Evolutionary conservation across 92 coral and sea anemone genomes (phyloP).

Genomic region (Paragorgia papillata): DNA sequence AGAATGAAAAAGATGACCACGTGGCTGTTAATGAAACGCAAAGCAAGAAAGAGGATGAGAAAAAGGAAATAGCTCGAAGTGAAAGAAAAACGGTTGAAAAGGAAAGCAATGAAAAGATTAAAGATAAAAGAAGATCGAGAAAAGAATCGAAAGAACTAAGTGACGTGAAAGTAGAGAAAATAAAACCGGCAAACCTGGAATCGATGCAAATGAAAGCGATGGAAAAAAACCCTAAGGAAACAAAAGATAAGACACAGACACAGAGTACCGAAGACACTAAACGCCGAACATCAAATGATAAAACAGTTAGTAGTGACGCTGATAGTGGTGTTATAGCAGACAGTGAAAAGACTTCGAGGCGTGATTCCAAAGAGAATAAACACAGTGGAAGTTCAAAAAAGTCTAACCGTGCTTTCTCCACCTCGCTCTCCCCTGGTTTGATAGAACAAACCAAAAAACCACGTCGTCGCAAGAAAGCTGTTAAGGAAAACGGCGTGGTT

Average conservation of each 20-base stretch:
- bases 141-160: background rate
- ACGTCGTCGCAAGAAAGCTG: conserved; percentile 3
- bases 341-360: background rate
- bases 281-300: background rate
- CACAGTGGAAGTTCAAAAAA: conserved; percentile 9
- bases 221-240: background rate
- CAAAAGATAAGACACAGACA: background rate
- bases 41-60: background rate
- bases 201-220: background rate
- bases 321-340: background rate
- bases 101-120: background rate
- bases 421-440: background rate
- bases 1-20: background rate
- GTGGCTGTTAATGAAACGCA: background rate
- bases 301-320: background rate
- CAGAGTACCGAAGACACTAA: background rate
- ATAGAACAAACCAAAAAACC: background rate
- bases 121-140: background rate
- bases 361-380: background rate
- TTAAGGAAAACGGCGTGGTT: conserved; percentile 9
- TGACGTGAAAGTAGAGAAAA: background rate
- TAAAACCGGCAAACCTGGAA: background rate
- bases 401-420: background rate
- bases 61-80: background rate
- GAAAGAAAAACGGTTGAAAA: background rate